These are phyloP conservation scores for Platysternon megacephalum DNA, from an alignment of 2,113 vertebrate genomes.

Conservation along the genomic window DNA sequence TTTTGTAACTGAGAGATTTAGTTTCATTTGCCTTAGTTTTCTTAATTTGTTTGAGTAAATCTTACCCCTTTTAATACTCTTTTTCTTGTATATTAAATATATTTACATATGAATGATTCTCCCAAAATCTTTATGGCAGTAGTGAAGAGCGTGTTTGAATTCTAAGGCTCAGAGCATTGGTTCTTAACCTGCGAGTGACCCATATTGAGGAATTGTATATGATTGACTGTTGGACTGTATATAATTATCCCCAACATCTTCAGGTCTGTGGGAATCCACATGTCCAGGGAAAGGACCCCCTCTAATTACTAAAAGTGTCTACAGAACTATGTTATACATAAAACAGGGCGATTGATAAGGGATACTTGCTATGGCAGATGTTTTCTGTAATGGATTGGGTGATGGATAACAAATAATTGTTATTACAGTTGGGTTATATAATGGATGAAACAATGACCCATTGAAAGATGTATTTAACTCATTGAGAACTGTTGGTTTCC, in stretches of 20 bases:
- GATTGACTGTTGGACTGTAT: background rate
- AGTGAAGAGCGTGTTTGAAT: too few relatives aligned
- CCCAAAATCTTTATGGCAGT: too few relatives aligned
- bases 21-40: constrained; percentile 48
- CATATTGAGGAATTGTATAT: background rate
- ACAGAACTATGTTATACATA: background rate
- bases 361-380: background rate
- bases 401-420: background rate
- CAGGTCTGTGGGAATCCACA: background rate
- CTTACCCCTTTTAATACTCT: too few relatives aligned
- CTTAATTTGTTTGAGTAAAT: background rate
- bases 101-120: too few relatives aligned
- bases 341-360: background rate
- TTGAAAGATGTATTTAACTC: background rate
- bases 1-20: constrained; percentile 26
- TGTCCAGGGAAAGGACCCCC: background rate
- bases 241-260: background rate
- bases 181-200: background rate
- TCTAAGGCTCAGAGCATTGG: too few relatives aligned
- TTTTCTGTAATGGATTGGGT: background rate
- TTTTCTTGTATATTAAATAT: too few relatives aligned
- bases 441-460: background rate
- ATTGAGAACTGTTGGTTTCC: background rate
- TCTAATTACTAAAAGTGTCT: background rate
- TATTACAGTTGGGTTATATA: background rate